phyloP scores from a whole-genome alignment of 2,113 vertebrate genomes.

The Hypanus sabinus region DNA sequence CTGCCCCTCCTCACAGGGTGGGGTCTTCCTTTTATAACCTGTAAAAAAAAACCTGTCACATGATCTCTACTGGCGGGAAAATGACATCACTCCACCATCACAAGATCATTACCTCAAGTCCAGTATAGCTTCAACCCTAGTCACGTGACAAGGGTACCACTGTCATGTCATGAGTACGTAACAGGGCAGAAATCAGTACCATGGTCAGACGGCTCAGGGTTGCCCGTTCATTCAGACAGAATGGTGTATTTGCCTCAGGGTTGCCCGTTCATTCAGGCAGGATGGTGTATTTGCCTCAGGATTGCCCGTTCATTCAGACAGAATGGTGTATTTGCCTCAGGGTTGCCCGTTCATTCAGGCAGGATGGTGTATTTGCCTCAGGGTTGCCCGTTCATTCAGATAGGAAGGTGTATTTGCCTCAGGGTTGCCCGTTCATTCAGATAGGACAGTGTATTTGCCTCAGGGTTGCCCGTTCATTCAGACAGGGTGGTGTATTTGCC shows the following conservation, averaged over 20 bases:
- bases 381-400: not conserved
- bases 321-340: not conserved
- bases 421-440: not conserved
- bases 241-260: not conserved
- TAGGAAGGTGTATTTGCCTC: not conserved
- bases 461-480: too few relatives aligned
- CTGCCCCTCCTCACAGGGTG: too few relatives aligned
- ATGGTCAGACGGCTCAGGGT: not conserved
- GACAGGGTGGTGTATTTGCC: not conserved
- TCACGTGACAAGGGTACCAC: too few relatives aligned
- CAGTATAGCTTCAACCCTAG: too few relatives aligned
- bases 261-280: not conserved
- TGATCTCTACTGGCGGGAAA: too few relatives aligned
- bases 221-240: not conserved
- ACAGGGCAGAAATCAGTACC: not conserved
- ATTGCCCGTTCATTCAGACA: not conserved
- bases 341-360: too few relatives aligned
- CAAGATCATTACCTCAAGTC: too few relatives aligned
- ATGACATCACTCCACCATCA: too few relatives aligned
- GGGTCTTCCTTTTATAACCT: too few relatives aligned
- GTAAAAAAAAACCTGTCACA: too few relatives aligned
- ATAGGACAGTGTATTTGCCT: not conserved
- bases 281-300: not conserved
- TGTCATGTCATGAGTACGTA: too few relatives aligned
- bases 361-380: not conserved